A percentile compares a stretch with the other conserved stretches of the same genome.
Conservation (phyloP, 2,888 invertebrate species). For the Cheilosia urbana region DNA sequence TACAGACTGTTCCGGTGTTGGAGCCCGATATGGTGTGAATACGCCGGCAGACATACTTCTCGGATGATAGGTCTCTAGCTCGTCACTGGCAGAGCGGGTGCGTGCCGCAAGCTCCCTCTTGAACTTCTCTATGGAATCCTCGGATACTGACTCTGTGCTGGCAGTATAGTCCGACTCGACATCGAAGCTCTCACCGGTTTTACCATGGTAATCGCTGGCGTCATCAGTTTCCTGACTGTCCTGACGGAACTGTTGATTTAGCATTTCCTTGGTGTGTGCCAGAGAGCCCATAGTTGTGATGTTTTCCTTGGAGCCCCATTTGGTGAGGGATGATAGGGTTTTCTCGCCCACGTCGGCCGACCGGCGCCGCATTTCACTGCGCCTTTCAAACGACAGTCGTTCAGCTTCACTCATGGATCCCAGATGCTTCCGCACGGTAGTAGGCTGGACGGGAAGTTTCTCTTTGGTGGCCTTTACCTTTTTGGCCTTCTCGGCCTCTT, state of each 20-base stretch:
- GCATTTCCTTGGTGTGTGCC: slow-evolving; percentile 72
- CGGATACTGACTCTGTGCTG: slow-evolving; percentile 86
- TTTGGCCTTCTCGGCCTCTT: slow-evolving; percentile 86
- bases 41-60: slow-evolving; percentile 84
- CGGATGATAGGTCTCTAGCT: slow-evolving; percentile 89
- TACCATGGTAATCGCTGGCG: slow-evolving; percentile 78
- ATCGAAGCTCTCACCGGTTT: slow-evolving; percentile 81
- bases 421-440: slow-evolving; percentile 83
- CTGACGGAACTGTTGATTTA: slow-evolving; percentile 76
- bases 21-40: slow-evolving; percentile 82
- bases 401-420: slow-evolving; percentile 85
- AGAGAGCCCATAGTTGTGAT: slow-evolving; percentile 77
- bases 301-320: slow-evolving; percentile 82
- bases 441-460: slow-evolving; percentile 77
- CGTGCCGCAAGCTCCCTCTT: slow-evolving; percentile 82
- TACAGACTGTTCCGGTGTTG: slow-evolving; percentile 85
- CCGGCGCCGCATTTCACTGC: slow-evolving; percentile 84
- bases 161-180: slow-evolving; percentile 87
- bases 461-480: slow-evolving; percentile 79
- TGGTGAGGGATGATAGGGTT: slow-evolving; percentile 76
- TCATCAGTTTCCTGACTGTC: slow-evolving; percentile 75
- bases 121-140: slow-evolving; percentile 83
- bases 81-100: slow-evolving; percentile 84
- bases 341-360: slow-evolving; percentile 84
- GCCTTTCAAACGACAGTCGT: slow-evolving; percentile 83